phyloP scores from a whole-genome alignment of 2,797 vertebrate genomes.

The Alfaro cultratus region DNA sequence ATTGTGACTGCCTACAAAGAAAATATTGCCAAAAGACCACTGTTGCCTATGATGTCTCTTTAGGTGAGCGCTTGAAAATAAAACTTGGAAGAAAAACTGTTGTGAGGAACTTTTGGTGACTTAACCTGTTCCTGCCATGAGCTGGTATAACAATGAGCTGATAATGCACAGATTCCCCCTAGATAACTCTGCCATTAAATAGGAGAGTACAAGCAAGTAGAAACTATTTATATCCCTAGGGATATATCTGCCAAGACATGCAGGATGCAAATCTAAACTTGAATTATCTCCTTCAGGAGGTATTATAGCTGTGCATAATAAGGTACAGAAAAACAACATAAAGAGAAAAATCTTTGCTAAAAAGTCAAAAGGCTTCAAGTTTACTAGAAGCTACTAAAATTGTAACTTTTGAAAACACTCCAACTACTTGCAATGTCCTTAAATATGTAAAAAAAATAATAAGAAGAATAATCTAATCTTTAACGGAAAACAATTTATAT shows the following conservation, averaged over 20 bases:
- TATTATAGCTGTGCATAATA: constrained; percentile 40
- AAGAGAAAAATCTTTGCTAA: constrained; percentile 16
- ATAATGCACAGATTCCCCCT: constrained; percentile 11
- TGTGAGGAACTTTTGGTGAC: constrained; percentile 30
- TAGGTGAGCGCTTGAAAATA: constrained; percentile 40
- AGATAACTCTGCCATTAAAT: constrained; percentile 2
- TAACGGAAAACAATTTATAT: background rate
- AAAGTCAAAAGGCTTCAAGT: constrained; percentile 15
- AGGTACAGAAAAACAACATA: constrained; percentile 18
- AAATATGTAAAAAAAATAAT: background rate
- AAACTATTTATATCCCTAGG: constrained; percentile 4
- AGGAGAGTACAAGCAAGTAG: constrained; percentile 4
- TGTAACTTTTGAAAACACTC: constrained; percentile 5
- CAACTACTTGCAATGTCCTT: background rate
- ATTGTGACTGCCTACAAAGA: constrained; percentile 49
- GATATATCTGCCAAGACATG: constrained; percentile 2
- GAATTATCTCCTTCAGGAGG: background rate
- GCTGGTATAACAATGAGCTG: constrained; percentile 35
- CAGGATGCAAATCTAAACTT: background rate
- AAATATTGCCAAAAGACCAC: constrained; percentile 51
- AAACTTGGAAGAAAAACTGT: constrained; percentile 50
- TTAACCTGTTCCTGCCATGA: constrained; percentile 39
- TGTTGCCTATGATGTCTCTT: constrained; percentile 57
- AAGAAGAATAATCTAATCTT: background rate
- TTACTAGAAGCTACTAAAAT: background rate